Base-by-base conservation (phyloP, 1,140 invertebrate species). In the Drosophila obscura region DNA sequence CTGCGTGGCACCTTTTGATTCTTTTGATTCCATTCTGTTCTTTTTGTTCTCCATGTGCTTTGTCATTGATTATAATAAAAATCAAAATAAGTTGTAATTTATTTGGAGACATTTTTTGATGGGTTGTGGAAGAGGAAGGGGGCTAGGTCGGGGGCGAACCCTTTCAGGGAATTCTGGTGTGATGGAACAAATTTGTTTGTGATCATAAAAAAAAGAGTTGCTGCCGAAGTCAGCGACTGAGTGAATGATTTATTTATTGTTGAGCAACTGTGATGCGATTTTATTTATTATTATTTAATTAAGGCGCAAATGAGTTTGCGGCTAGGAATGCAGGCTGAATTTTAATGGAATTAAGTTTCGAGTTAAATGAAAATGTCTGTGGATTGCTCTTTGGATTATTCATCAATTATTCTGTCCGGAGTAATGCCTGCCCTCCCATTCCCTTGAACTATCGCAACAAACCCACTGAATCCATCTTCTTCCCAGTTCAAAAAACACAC, bases 31-130 rank as follows among this genome's bases (percentile, higher is more conserved):
- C 64, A 74, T 39, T 39, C 35, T 39, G 64, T 63, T 57, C 24
- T 19, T 9, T 31, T 43, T 65, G 26, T 52, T 45, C 35, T 49
- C 3, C 51, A 48, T 46, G 19, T 57, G 66, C 81, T 78, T 67
- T 76, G 62, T 82, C 69, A 78, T 68, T 63, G 65, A 75, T 82
- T 72, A 71, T 76, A 83, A 79, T 77, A 80, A 82, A 81, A 83
- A 83, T 77, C 75, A 69, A 88, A 87, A 87, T 87, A 87, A 88
- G 79, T 83, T 87, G 83, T 84, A 72, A 64, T 62, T 57, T 59
- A 55, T 73, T 68, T 69, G 80, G 77, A 61, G 77, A 81, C 82
- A 83, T 28, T 48, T 65, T 59, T 52, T 41, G 35, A 24, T 68
- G 24, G 8, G 35, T 31, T 31, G 52, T 19, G 7, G 19, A 19